These are phyloP conservation scores for Drosophila mauritiana DNA, from an alignment of 1,140 invertebrate species.

Conservation along the genomic window DNA sequence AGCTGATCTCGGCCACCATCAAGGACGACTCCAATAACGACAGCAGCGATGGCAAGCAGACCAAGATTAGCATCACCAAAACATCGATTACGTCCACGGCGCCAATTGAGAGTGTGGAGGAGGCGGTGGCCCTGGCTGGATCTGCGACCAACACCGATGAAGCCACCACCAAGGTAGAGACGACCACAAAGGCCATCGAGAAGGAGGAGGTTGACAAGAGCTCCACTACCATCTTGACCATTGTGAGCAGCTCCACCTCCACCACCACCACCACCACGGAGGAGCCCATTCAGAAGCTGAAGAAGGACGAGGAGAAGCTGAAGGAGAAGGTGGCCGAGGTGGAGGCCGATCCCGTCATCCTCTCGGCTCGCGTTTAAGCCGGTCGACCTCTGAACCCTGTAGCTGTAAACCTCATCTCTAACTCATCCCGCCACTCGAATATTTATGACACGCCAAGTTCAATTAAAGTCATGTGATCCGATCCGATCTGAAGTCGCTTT, in stretches of 20 bases:
- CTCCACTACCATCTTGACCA: slow-evolving; percentile 18
- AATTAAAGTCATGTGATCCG: slow-evolving; percentile 81
- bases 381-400: slow-evolving; percentile 18
- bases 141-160: background rate
- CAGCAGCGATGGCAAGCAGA: slow-evolving; percentile 67
- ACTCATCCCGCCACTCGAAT: slow-evolving; percentile 39
- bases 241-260: slow-evolving; percentile 6
- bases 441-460: slow-evolving; percentile 73
- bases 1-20: slow-evolving; percentile 68
- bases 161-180: slow-evolving; percentile 30
- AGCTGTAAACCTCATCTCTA: slow-evolving; percentile 38
- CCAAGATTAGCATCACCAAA: slow-evolving; percentile 76
- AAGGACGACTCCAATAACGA: slow-evolving; percentile 65
- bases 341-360: slow-evolving; percentile 78
- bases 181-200: slow-evolving; percentile 10
- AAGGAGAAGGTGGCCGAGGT: slow-evolving; percentile 83
- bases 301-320: slow-evolving; percentile 76
- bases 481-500: slow-evolving; percentile 59
- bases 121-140: slow-evolving; percentile 14
- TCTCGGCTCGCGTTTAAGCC: slow-evolving; percentile 70
- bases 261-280: slow-evolving; percentile 51
- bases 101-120: slow-evolving; percentile 59
- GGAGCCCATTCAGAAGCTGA: slow-evolving; percentile 58
- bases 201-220: slow-evolving; percentile 46
- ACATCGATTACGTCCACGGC: slow-evolving; percentile 72